Evolutionary conservation across 2,888 invertebrate genomes (phyloP), one percentile per base, ranked within the genome.

Genomic region (Cyclophora albipunctata): DNA sequence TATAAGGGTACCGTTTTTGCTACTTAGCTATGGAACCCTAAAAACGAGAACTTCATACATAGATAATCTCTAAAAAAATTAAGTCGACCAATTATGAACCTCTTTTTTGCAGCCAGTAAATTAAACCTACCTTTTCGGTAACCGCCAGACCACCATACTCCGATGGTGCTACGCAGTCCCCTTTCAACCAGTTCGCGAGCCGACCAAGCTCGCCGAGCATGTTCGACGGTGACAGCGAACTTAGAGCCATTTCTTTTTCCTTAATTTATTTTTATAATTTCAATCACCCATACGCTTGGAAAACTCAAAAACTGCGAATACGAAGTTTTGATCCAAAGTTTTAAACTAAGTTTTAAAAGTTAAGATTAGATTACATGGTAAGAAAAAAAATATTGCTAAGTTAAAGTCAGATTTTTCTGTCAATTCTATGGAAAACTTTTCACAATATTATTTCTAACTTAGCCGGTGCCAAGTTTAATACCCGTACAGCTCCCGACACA

Each of bases 171-270:
- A 85, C 63, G 59, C 87, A 87, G 59, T 88, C 87, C 2, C 88
- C 86, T 58, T 81, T 84, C 50, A 87, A 56, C 88, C 88, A 88
- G 59, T 62, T 86, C 4, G 87, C 85, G 20, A 88, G 67, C 20
- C 81, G 73, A 42, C 86, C 84, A 3, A 88, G 75, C 66, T 88
- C 88, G 42, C 85, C 84, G 37, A 88, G 71, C 83, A 88, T 82
- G 58, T 72, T 76, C 42, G 85, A 78, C 41, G 87, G 77, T 40
- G 75, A 80, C 50, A 87, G 60, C 5, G 84, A 83, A 73, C 84
- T 84, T 33, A 87, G 69, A 51, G 84, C 82, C 85, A 86, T 86
- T 53, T 51, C 55, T 48, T 50, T 45, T 42, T n/a, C n/a, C n/a
- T n/a, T 45, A 7, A n/a, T 34, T 7, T 41, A n/a, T 6, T 33